Base-by-base conservation (phyloP, 2,797 vertebrate species). In the Peromyscus aztecus region DNA sequence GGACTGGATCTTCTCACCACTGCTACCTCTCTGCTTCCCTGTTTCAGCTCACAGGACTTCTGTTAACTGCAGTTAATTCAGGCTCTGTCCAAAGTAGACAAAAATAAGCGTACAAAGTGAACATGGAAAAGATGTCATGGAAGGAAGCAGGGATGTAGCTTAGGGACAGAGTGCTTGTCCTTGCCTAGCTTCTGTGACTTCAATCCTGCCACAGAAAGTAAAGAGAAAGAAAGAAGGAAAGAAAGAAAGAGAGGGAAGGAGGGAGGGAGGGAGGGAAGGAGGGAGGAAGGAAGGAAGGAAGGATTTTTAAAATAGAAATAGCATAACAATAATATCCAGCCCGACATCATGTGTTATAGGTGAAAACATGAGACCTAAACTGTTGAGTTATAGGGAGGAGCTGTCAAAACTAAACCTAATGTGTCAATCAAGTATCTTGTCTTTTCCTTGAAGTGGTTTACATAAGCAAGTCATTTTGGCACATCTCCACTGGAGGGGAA, bases 41-140 rank as follows among this genome's bases (percentile, higher is more conserved):
- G 63, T 13, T 23, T 46, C 37, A 82, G 29, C 43, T 65, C 23
- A 57, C 16, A 86, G 34, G 27, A 76, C 11, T 52, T 94, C 73
- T 71, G 1, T 43, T 89, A 69, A 93, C 4, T 52, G 27, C 23
- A 46, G 4, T 75, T 57, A 95, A 90, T 69, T 82, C 19, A 63
- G 37, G 24, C 78, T 86, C 83, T 92, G 37, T 76, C 19, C 89
- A 46, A 13, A 4, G 17, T 34, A 6, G 12, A 83, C 2, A 92
- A 94, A 88, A 14, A 57, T 23, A 88, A 75, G 12, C 37, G 31
- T n/a, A 77, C 43, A 88, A 88, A 80, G 52, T 85, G 86, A 95
- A 90, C 10, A 23, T 31, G 9, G 16, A 94, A 29, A 88, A 75
- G 24, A 37, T 52, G 34, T 3, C 16, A 40, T 10, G 57, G 31